These are phyloP conservation scores for Agrypnus murinus DNA, from an alignment of 2,888 invertebrate species.

Conservation along the genomic window DNA sequence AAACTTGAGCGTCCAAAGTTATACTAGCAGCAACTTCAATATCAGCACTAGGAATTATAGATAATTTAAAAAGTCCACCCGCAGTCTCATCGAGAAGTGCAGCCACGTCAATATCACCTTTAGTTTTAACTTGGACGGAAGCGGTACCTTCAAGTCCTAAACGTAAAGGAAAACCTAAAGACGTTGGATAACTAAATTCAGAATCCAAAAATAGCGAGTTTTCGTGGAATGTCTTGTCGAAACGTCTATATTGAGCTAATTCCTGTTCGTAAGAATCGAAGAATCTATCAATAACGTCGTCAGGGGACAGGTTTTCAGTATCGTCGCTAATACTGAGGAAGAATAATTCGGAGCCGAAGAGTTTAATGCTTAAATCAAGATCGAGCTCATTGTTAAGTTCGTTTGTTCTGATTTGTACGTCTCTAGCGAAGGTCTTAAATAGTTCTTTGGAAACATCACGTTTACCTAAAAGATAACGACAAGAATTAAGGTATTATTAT, in stretches of 20 bases:
- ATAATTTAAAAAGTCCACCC: slow-evolving; percentile 79
- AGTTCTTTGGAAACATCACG: slow-evolving; percentile 71
- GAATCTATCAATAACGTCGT: slow-evolving; percentile 77
- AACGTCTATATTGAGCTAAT: slow-evolving; percentile 79
- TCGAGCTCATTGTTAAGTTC: slow-evolving; percentile 78
- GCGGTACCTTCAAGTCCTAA: slow-evolving; percentile 84
- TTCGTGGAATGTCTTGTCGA: slow-evolving; percentile 78
- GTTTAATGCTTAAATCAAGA: slow-evolving; percentile 84
- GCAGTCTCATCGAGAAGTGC: slow-evolving; percentile 75
- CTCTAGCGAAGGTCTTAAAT: slow-evolving; percentile 71
- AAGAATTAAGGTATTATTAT: not conserved
- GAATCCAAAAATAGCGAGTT: slow-evolving; percentile 86
- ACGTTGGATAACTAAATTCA: slow-evolving; percentile 88
- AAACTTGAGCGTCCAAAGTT: slow-evolving; percentile 78
- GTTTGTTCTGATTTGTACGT: slow-evolving; percentile 70
- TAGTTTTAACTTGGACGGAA: slow-evolving; percentile 82
- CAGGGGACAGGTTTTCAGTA: slow-evolving; percentile 74
- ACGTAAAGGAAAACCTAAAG: slow-evolving; percentile 86
- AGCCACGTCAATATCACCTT: slow-evolving; percentile 82
- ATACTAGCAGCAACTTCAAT: slow-evolving; percentile 78
- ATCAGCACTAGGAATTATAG: slow-evolving; percentile 83
- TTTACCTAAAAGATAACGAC: slow-evolving; percentile 61
- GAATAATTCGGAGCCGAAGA: slow-evolving; percentile 91
- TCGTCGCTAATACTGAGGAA: slow-evolving; percentile 82
- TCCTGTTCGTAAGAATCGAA: slow-evolving; percentile 76